A percentile compares a stretch with the other conserved stretches of the same genome.
These are phyloP conservation scores for Glareola pratincola DNA, from an alignment of 2,113 vertebrate genomes.

Conservation along the genomic window DNA sequence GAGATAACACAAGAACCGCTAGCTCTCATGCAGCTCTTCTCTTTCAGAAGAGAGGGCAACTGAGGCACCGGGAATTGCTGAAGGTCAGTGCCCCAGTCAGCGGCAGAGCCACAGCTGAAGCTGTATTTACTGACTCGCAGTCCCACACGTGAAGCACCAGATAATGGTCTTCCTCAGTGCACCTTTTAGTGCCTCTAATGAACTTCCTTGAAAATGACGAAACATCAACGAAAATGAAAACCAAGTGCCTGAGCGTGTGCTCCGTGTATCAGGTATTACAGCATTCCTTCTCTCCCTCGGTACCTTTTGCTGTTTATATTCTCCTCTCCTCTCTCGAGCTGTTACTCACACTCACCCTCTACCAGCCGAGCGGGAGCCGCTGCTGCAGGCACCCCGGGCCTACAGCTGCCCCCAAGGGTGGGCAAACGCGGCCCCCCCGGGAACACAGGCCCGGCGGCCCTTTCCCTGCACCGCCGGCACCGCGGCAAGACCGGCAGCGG, in stretches of 20 bases:
- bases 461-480: neutral
- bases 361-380: neutral
- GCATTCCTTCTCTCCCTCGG: neutral
- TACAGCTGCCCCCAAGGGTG: neutral
- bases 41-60: neutral
- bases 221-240: accelerated
- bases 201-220: neutral
- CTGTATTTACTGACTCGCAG: neutral
- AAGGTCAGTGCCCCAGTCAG: neutral
- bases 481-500: neutral
- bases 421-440: neutral
- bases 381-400: neutral
- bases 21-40: neutral
- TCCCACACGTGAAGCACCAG: neutral
- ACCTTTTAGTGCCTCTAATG: neutral
- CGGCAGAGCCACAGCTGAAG: neutral
- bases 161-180: accelerated
- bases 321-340: accelerated
- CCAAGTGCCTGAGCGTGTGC: accelerated
- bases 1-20: neutral
- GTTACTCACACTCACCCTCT: accelerated
- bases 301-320: accelerated
- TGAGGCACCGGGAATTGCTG: neutral
- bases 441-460: neutral
- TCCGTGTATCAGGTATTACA: accelerated